Percentiles rank a stretch among this genome's conserved stretches.
phyloP scores from a whole-genome alignment of 2,797 vertebrate species.

The Karalla daura region DNA sequence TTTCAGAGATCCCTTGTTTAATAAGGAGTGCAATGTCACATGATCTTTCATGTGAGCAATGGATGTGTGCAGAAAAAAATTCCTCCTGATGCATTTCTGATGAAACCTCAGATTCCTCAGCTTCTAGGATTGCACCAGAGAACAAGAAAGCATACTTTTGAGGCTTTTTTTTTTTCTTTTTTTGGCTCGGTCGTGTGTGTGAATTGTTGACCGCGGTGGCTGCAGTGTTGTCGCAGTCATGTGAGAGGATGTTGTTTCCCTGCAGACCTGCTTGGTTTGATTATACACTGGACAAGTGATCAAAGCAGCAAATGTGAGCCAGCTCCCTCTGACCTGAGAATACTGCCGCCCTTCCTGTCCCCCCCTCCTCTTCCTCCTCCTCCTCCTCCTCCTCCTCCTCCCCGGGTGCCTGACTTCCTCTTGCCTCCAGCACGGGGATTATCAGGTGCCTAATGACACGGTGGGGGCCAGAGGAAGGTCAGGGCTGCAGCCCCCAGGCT shows the following conservation, averaged over 20 bases:
- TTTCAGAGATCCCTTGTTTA: no score
- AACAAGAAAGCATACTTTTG: neutral
- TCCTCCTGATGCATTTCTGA: no score
- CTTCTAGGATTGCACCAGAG: no score
- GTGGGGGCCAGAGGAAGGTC: conserved; percentile 63
- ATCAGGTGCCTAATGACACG: conserved; percentile 70
- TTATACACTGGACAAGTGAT: conserved; percentile 65
- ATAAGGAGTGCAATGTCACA: no score
- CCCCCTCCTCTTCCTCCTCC: conserved; percentile 16
- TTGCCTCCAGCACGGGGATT: conserved; percentile 60
- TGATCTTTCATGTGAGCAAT: no score
- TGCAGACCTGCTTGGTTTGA: conserved; percentile 58
- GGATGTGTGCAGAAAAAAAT: no score
- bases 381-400: conserved; percentile 28
- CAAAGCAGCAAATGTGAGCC: conserved; percentile 57
- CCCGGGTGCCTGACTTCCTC: conserved; percentile 69
- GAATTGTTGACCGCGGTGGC: conserved; percentile 1
- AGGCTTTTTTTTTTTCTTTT: no score
- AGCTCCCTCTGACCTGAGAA: conserved; percentile 43
- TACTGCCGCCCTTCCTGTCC: conserved; percentile 34
- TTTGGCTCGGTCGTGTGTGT: neutral
- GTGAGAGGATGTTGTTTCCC: conserved; percentile 46
- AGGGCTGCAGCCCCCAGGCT: conserved; percentile 35
- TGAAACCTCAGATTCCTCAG: no score
- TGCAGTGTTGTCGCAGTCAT: conserved; percentile 30